Evolutionary conservation across 2,888 invertebrate species (phyloP).

Genomic region (Andrena praecox): DNA sequence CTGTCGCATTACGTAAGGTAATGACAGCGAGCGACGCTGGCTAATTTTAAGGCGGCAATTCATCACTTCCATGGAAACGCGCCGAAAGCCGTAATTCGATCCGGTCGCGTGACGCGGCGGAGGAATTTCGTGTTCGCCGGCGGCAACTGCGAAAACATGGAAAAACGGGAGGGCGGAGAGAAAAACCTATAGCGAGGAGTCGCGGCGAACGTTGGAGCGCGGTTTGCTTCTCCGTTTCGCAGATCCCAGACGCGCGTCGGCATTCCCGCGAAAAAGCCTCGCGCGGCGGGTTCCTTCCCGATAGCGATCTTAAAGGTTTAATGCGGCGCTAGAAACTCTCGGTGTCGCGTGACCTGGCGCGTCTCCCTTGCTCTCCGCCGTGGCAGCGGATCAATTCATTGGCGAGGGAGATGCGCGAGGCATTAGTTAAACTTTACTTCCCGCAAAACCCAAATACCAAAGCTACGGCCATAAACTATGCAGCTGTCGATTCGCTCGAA

Average conservation of each 20-base stretch:
- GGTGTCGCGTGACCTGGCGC: not conserved
- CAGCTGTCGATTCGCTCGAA: not conserved
- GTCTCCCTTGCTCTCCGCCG: not conserved
- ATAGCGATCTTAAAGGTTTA: not conserved
- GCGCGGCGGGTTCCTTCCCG: not conserved
- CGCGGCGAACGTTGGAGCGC: not conserved
- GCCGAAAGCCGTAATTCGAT: slow-evolving; percentile 11
- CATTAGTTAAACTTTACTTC: not conserved
- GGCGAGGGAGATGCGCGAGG: not conserved
- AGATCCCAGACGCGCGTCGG: not conserved
- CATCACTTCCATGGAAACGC: not conserved
- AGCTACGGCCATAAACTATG: not conserved
- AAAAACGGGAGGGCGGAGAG: not conserved
- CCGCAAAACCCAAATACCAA: not conserved
- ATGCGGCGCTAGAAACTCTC: not conserved
- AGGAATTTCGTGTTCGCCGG: not conserved
- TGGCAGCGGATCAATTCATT: slow-evolving; percentile 7
- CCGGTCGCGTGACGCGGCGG: not conserved
- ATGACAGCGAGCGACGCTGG: not conserved
- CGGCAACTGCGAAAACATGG: not conserved
- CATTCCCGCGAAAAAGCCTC: not conserved
- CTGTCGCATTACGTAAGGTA: slow-evolving; percentile 45
- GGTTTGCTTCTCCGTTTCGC: slow-evolving; percentile 1
- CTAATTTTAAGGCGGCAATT: slow-evolving; percentile 21
- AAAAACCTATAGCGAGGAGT: not conserved